These are phyloP conservation scores for Semnornis frantzii DNA, from an alignment of 2,113 vertebrate species.

Conservation along the genomic window DNA sequence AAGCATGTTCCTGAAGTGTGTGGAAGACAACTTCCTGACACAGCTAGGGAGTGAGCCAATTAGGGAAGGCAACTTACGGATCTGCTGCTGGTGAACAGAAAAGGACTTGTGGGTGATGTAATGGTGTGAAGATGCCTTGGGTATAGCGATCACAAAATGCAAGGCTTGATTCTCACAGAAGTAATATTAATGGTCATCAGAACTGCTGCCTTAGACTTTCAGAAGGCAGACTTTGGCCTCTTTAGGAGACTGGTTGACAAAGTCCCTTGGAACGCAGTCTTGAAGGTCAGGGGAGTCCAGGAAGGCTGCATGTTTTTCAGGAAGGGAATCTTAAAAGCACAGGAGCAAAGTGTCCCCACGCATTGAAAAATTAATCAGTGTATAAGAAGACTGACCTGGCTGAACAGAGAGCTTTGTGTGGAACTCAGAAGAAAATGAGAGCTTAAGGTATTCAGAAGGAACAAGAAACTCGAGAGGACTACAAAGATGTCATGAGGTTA, in stretches of 20 bases:
- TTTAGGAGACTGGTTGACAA: no score
- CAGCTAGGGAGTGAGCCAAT: background rate
- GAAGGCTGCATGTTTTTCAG: no score
- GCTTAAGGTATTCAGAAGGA: no score
- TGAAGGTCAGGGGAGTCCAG: no score
- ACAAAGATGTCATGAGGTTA: background rate
- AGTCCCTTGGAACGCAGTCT: no score
- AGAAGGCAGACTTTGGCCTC: no score
- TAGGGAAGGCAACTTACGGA: background rate
- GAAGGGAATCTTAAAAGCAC: background rate
- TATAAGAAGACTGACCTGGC: no score
- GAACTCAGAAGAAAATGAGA: no score
- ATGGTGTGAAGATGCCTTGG: background rate
- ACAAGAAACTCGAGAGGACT: no score
- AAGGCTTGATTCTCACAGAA: background rate
- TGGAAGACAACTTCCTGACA: background rate
- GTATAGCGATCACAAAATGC: accelerated
- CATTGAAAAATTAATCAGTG: no score
- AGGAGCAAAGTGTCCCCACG: background rate
- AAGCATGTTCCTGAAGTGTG: background rate
- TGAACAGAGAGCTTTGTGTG: no score
- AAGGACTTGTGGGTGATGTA: background rate
- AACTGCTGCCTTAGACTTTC: background rate
- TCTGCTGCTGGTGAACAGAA: background rate
- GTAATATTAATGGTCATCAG: background rate